Evolutionary conservation across 2,888 invertebrate species (phyloP).

Genomic region (Mycalesis mineus): DNA sequence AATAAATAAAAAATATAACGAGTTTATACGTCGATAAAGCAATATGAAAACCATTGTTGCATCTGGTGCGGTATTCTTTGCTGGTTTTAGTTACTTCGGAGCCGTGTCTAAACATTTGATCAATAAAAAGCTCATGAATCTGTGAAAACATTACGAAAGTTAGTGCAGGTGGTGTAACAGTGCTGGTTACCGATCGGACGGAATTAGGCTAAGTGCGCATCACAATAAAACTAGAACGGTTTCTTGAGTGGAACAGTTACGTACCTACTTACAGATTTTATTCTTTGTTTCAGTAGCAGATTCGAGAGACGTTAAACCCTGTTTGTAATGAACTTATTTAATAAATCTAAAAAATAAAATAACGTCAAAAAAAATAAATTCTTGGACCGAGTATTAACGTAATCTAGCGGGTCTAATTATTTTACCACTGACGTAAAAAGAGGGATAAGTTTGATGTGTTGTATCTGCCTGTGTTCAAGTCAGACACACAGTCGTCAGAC

Average conservation of each 20-base stretch:
- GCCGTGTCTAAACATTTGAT: constrained; percentile 32
- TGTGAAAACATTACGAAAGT: constrained; percentile 34
- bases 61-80: constrained; percentile 28
- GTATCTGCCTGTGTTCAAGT: no score
- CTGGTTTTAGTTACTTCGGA: constrained; percentile 26
- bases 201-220: constrained; percentile 38
- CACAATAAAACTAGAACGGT: background rate
- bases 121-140: constrained; percentile 37
- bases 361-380: no score
- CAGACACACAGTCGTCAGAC: no score
- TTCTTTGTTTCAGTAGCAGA: background rate
- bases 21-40: constrained; percentile 15
- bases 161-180: constrained; percentile 42
- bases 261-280: background rate
- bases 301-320: no score
- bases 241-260: background rate
- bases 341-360: no score
- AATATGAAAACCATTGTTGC: constrained; percentile 18
- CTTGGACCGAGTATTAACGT: no score
- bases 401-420: no score
- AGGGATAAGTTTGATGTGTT: no score
- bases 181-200: constrained; percentile 55
- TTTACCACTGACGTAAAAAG: no score
- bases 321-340: no score
- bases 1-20: background rate